Evolutionary conservation across 1,140 invertebrate genomes (phyloP).

Genomic region (Capitella teleta): DNA sequence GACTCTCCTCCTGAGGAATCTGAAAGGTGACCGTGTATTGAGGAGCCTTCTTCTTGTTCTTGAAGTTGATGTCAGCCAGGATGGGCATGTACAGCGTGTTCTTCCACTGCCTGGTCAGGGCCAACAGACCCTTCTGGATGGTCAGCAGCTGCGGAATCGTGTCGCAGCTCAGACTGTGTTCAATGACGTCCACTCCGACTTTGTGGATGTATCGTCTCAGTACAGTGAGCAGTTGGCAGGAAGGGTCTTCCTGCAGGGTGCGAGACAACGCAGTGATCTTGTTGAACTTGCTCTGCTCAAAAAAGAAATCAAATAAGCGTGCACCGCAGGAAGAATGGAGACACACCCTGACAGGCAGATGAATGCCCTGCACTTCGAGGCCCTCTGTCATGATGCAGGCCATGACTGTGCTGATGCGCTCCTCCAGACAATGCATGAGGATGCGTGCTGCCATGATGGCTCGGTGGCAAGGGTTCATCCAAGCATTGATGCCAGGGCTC

Average conservation of each 20-base stretch:
- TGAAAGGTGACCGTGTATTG: conserved; percentile 75
- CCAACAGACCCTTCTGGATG: conserved; percentile 79
- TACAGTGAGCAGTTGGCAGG: conserved; percentile 82
- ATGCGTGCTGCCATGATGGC: conserved; percentile 60
- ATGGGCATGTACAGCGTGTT: conserved; percentile 88
- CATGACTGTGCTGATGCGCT: conserved; percentile 66
- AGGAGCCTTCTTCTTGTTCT: neutral
- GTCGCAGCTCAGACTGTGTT: conserved; percentile 68
- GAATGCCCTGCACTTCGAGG: conserved; percentile 68
- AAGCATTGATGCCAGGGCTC: conserved; percentile 89
- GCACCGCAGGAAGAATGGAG: neutral
- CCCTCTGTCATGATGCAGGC: conserved; percentile 91
- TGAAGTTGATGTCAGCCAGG: conserved; percentile 72
- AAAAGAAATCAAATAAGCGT: neutral
- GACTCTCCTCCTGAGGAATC: conserved; percentile 58
- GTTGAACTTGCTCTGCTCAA: conserved; percentile 72
- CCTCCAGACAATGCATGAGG: conserved; percentile 44
- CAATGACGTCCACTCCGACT: conserved; percentile 61
- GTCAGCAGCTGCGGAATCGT: conserved; percentile 77
- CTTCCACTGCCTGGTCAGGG: conserved; percentile 90
- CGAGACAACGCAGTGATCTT: conserved; percentile 76
- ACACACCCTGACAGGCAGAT: conserved; percentile 68
- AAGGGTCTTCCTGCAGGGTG: conserved; percentile 88
- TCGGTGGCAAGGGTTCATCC: conserved; percentile 90
- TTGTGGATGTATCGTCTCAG: conserved; percentile 73